phyloP scores from a whole-genome alignment of 2,797 vertebrate species.

The Picus viridis region DNA sequence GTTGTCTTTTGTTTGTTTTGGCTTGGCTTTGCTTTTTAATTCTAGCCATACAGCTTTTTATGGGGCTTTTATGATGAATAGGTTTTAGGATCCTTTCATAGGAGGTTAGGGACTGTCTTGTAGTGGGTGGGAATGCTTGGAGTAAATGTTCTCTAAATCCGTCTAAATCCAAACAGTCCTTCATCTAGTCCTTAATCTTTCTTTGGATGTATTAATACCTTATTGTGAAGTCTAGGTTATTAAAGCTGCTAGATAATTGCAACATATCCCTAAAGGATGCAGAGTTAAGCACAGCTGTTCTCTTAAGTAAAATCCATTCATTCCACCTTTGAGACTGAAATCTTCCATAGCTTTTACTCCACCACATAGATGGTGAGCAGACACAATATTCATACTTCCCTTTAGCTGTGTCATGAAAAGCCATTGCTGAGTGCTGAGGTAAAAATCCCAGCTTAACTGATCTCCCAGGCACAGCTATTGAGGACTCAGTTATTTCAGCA shows the following conservation, averaged over 20 bases:
- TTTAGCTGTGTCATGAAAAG: constrained; percentile 57
- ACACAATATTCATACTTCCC: not conserved
- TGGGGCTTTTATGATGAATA: not conserved
- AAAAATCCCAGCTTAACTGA: constrained; percentile 69
- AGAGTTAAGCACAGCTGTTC: not conserved
- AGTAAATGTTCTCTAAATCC: not conserved
- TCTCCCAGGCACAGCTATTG: constrained; percentile 53
- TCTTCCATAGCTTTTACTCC: constrained; percentile 42
- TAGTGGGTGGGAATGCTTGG: not conserved
- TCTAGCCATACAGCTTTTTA: not conserved
- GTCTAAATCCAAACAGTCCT: not conserved
- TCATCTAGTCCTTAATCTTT: constrained; percentile 5
- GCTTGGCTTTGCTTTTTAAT: not conserved
- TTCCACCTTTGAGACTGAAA: constrained; percentile 63
- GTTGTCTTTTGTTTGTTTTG: not conserved
- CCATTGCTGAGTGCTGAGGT: constrained; percentile 55
- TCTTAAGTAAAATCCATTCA: constrained; percentile 46
- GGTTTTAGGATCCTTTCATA: not conserved
- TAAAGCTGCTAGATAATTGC: not conserved
- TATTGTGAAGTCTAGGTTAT: constrained; percentile 22
- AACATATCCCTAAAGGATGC: not conserved
- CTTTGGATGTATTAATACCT: not conserved
- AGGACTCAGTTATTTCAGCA: constrained; percentile 62
- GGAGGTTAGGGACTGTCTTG: not conserved
- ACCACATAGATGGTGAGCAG: not conserved